These are phyloP conservation scores for Dolichoris vasculosae DNA, from an alignment of 1,140 invertebrate genomes.

Conservation along the genomic window DNA sequence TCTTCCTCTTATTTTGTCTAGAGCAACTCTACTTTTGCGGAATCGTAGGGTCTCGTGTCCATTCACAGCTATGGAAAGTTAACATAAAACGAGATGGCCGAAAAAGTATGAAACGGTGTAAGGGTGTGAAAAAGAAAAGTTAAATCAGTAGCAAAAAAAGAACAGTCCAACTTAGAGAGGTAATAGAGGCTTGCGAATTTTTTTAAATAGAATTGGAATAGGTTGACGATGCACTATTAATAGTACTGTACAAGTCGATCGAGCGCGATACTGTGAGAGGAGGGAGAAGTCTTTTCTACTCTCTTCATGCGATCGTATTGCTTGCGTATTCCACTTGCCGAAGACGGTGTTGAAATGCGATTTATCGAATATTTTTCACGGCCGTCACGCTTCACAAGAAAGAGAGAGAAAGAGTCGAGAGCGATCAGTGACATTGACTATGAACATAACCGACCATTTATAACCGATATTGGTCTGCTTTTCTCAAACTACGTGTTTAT, in stretches of 20 bases:
- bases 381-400: conserved; percentile 2
- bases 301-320: background rate
- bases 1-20: background rate
- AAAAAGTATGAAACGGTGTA: background rate
- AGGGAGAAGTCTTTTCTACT: too few species aligned
- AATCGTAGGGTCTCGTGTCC: background rate
- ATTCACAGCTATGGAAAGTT: background rate
- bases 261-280: background rate
- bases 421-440: background rate
- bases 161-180: background rate
- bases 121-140: background rate
- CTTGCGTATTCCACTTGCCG: background rate
- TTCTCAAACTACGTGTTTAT: background rate
- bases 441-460: background rate
- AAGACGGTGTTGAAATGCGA: background rate
- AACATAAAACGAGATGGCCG: too few species aligned
- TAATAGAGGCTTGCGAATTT: background rate
- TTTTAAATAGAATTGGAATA: conserved; percentile 44
- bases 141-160: background rate
- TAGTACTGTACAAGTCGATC: conserved; percentile 27
- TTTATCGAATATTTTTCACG: conserved; percentile 42
- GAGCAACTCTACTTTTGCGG: background rate
- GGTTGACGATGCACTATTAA: conserved; percentile 14
- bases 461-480: background rate
- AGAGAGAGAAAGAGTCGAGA: background rate